Percentiles rank a stretch among this genome's conserved stretches.
Conservation (phyloP, 1,140 invertebrate species). For the Drosophila paulistorum region DNA sequence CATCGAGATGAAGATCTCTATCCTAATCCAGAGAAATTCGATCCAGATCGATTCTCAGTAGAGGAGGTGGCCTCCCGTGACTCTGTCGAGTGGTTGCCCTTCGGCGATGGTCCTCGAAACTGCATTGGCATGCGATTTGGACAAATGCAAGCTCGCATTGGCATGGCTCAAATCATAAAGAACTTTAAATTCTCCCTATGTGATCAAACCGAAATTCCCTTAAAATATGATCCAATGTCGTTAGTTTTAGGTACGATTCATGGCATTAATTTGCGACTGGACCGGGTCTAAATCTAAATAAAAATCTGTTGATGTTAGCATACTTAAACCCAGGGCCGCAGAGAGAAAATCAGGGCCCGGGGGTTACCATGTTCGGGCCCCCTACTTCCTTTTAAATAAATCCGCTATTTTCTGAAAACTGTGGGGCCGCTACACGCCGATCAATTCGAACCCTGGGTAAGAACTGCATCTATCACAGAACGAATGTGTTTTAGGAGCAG, state of each 20-base stretch:
- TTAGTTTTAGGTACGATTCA: slow-evolving; percentile 47
- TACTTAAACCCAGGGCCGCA: no score
- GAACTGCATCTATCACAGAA: no score
- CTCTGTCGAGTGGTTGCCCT: slow-evolving; percentile 85
- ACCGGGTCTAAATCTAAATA: slow-evolving; percentile 36
- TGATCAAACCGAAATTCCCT: slow-evolving; percentile 59
- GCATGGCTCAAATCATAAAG: slow-evolving; percentile 78
- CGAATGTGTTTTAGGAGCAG: no score
- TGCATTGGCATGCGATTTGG: slow-evolving; percentile 84
- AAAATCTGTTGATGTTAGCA: slow-evolving; percentile 11
- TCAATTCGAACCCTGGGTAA: no score
- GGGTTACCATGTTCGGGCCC: no score
- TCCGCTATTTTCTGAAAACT: no score
- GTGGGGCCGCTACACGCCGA: no score
- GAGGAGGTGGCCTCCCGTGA: slow-evolving; percentile 82
- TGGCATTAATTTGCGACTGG: slow-evolving; percentile 44
- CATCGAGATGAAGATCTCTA: slow-evolving; percentile 85
- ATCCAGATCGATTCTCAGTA: slow-evolving; percentile 85
- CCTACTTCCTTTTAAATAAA: no score
- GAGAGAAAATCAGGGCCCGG: no score
- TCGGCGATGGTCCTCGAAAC: slow-evolving; percentile 86
- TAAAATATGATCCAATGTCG: slow-evolving; percentile 51
- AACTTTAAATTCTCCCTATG: slow-evolving; percentile 70
- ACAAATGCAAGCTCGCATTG: slow-evolving; percentile 82
- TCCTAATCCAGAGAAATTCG: slow-evolving; percentile 85